A percentile compares a stretch with the other conserved stretches of the same genome.
Evolutionary conservation across 2,888 invertebrate species (phyloP).

Genomic region (Andrena haemorrhoa): DNA sequence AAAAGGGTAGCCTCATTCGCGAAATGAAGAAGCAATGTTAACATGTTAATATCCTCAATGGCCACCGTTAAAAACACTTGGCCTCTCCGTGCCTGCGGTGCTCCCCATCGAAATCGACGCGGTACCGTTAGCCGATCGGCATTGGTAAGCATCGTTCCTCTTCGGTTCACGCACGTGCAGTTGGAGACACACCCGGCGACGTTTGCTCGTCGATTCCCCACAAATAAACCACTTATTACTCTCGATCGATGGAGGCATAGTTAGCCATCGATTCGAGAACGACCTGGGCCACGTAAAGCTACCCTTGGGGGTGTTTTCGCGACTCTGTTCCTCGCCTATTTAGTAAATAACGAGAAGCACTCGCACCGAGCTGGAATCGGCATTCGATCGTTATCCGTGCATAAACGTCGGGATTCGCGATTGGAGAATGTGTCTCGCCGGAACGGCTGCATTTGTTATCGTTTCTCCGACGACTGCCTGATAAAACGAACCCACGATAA

Average conservation of each 20-base stretch:
- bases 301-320: not conserved
- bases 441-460: not conserved
- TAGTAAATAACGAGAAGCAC: not conserved
- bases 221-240: constrained; percentile 34
- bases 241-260: constrained; percentile 21
- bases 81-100: not conserved
- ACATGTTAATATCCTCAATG: not conserved
- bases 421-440: not conserved
- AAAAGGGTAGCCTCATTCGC: constrained; percentile 61
- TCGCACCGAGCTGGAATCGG: not conserved
- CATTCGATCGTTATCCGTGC: not conserved
- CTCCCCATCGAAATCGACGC: constrained; percentile 22
- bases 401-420: not conserved
- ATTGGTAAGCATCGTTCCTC: constrained; percentile 42
- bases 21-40: constrained; percentile 41
- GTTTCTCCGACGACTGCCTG: not conserved
- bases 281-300: not conserved
- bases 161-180: constrained; percentile 49
- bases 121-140: constrained; percentile 61
- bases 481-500: constrained; percentile 3
- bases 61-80: not conserved
- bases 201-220: constrained; percentile 7
- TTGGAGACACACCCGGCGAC: constrained; percentile 50
- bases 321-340: not conserved
- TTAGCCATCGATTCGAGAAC: not conserved